Percentiles rank a stretch among this genome's conserved stretches.
phyloP scores from a whole-genome alignment of 2,888 invertebrate genomes.

The Oxycera nigricornis region DNA sequence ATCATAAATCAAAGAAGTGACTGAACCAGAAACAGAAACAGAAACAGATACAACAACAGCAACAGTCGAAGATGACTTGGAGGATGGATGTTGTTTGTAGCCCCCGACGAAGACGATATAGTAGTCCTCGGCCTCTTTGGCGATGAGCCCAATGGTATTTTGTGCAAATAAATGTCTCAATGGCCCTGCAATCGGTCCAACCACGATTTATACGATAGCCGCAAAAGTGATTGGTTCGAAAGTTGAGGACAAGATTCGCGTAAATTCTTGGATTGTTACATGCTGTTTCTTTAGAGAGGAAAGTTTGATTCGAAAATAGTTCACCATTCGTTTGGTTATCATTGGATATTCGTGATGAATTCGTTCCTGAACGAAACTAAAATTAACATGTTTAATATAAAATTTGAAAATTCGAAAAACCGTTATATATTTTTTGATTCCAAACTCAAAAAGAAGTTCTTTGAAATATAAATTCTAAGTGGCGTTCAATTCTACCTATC shows the following conservation, averaged over 20 bases:
- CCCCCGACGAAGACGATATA: neutral
- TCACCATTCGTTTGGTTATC: no score
- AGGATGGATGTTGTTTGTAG: neutral
- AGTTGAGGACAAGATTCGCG: neutral
- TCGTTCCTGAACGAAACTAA: no score
- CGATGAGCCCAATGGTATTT: constrained; percentile 3
- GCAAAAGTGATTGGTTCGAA: neutral
- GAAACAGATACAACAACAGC: no score
- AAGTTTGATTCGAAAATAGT: no score
- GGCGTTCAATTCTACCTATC: no score
- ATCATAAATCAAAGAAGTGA: constrained; percentile 32
- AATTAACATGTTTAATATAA: no score
- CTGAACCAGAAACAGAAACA: constrained; percentile 17
- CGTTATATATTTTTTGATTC: no score
- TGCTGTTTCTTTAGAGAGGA: no score
- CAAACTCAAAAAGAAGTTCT: no score
- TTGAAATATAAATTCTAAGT: no score
- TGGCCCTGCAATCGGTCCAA: neutral
- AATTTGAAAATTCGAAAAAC: no score
- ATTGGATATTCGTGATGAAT: no score
- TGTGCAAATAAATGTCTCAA: constrained; percentile 27
- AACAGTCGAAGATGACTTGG: neutral
- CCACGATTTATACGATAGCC: constrained; percentile 3
- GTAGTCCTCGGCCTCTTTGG: neutral
- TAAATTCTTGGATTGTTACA: neutral